A percentile compares a stretch with the other conserved stretches of the same genome.
Conservation (phyloP, 2,888 invertebrate genomes). For the Theretra japonica region DNA sequence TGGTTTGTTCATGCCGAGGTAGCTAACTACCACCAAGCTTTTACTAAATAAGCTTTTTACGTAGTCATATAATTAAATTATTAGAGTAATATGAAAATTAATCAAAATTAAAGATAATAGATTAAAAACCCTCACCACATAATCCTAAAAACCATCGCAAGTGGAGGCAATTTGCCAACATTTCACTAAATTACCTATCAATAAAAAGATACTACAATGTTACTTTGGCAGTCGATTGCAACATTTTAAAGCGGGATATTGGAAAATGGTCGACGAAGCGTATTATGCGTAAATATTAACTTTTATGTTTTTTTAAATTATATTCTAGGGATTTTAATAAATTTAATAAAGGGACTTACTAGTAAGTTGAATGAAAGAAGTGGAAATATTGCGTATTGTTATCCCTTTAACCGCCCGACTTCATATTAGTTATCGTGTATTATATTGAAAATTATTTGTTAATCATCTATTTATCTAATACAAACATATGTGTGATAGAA, state of each 20-base stretch:
- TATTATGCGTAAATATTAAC: slow-evolving; percentile 20
- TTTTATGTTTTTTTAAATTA: background rate
- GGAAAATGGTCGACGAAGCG: background rate
- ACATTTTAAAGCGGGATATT: background rate
- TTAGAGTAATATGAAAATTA: too few relatives aligned
- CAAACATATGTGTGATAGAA: too few relatives aligned
- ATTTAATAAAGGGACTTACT: background rate
- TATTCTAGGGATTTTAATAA: background rate
- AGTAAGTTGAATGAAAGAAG: too few relatives aligned
- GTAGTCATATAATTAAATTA: too few relatives aligned
- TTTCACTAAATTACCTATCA: background rate
- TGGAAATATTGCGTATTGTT: too few relatives aligned
- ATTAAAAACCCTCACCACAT: background rate
- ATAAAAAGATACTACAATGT: slow-evolving; percentile 1
- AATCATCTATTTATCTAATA: too few relatives aligned
- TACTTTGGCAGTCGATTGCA: background rate
- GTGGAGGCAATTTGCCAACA: background rate
- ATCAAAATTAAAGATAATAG: background rate
- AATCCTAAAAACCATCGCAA: background rate
- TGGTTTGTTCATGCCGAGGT: too few relatives aligned
- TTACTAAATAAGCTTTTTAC: too few relatives aligned
- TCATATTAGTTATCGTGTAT: too few relatives aligned
- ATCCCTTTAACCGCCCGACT: too few relatives aligned
- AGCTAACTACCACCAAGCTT: too few relatives aligned
- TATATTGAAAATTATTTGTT: too few relatives aligned